phyloP scores from a whole-genome alignment of 2,888 invertebrate genomes.

The Eugnorisma glareosa region DNA sequence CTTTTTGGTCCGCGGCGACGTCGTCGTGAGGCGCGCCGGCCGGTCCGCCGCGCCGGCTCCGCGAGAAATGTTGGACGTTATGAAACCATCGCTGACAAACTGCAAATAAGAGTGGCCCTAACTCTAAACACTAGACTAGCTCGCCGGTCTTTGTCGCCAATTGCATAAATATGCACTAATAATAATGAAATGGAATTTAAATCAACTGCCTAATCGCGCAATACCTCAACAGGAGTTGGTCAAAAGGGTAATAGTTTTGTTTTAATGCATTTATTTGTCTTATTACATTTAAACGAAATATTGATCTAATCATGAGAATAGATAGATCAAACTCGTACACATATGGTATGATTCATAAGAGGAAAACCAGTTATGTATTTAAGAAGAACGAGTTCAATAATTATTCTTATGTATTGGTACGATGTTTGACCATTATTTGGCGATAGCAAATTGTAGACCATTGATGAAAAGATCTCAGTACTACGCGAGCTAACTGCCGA shows the following conservation, averaged over 20 bases:
- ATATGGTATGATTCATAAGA: slow-evolving; percentile 35
- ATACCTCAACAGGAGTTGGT: slow-evolving; percentile 30
- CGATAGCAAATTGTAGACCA: slow-evolving; percentile 1
- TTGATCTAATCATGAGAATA: slow-evolving; percentile 14
- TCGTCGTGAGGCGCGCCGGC: slow-evolving; percentile 78
- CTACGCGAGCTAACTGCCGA: not conserved
- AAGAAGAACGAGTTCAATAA: slow-evolving; percentile 12
- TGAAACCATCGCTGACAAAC: slow-evolving; percentile 83
- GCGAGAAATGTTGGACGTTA: slow-evolving; percentile 81
- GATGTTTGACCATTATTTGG: slow-evolving; percentile 16
- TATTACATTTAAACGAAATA: not conserved
- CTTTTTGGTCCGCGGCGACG: slow-evolving; percentile 69
- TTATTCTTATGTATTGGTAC: slow-evolving; percentile 8
- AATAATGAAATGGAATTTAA: slow-evolving; percentile 43
- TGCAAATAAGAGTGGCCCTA: slow-evolving; percentile 60
- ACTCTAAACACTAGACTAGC: slow-evolving; percentile 52
- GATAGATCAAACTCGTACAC: slow-evolving; percentile 21
- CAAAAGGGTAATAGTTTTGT: slow-evolving; percentile 22
- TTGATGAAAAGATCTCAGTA: not conserved
- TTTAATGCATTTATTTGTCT: slow-evolving; percentile 17
- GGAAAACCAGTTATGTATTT: slow-evolving; percentile 41
- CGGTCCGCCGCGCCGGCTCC: slow-evolving; percentile 73
- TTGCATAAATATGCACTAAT: slow-evolving; percentile 41
- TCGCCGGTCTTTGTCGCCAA: slow-evolving; percentile 45
- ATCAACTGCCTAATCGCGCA: slow-evolving; percentile 38